These are phyloP conservation scores for Ectemnius continuus DNA, from an alignment of 2,888 invertebrate genomes.

Conservation along the genomic window DNA sequence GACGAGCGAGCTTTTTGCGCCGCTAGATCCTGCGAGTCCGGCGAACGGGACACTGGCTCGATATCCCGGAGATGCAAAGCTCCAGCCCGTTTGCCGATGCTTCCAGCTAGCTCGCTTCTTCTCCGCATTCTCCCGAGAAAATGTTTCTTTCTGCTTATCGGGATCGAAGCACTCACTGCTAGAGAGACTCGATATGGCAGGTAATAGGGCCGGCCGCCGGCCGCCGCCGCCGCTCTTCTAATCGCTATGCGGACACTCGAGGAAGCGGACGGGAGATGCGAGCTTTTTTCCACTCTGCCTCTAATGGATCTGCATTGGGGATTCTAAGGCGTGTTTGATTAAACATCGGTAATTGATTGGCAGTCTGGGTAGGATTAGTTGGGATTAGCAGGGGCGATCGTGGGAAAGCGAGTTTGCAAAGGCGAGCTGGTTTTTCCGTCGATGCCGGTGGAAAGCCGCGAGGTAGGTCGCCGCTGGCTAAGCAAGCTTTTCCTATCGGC, in stretches of 20 bases:
- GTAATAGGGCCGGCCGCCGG: background rate
- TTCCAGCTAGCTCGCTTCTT: constrained; percentile 1
- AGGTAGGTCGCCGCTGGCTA: background rate
- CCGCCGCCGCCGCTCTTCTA: no score
- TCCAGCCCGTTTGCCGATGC: background rate
- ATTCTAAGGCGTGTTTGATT: background rate
- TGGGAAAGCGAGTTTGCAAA: constrained; percentile 5
- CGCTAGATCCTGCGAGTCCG: constrained; percentile 29
- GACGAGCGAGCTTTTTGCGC: constrained; percentile 46
- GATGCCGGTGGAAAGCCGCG: background rate
- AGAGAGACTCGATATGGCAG: no score
- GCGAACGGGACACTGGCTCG: background rate
- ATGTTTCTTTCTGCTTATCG: background rate
- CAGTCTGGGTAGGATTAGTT: background rate
- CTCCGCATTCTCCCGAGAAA: constrained; percentile 2
- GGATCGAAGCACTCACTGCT: constrained; percentile 6
- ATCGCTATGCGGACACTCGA: no score
- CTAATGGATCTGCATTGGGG: no score
- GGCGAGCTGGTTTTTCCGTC: background rate
- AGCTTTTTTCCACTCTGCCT: no score
- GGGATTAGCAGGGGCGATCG: background rate
- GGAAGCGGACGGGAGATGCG: no score
- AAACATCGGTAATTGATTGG: background rate
- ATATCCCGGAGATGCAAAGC: constrained; percentile 42
- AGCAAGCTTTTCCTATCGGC: constrained; percentile 1